Percentiles rank a stretch among this genome's conserved stretches.
Evolutionary conservation across 1,140 invertebrate species (phyloP).

Genomic region (Hycleus cichorii): DNA sequence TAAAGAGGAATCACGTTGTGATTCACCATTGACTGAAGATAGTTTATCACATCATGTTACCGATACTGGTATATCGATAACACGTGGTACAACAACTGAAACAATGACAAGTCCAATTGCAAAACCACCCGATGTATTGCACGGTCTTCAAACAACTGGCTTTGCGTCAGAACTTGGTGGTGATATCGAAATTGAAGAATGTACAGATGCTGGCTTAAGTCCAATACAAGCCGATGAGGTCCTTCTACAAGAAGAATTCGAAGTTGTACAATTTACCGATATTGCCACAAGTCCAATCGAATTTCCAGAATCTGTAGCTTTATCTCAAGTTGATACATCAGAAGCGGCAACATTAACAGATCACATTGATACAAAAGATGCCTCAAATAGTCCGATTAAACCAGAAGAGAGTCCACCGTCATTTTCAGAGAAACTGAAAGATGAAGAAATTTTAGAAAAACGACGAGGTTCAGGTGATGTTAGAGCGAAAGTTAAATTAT

Average conservation of each 20-base stretch:
- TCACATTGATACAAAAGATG: conserved; percentile 43
- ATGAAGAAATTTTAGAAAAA: conserved; percentile 35
- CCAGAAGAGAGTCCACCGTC: conserved; percentile 32
- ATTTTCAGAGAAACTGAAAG: conserved; percentile 26
- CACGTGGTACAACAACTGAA: conserved; percentile 43
- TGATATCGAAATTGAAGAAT: conserved; percentile 44
- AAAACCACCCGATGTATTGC: conserved; percentile 34
- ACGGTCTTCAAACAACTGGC: conserved; percentile 38
- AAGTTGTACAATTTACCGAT: conserved; percentile 41
- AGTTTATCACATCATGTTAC: conserved; percentile 46
- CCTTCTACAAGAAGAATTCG: conserved; percentile 32
- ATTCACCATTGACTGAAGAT: conserved; percentile 44
- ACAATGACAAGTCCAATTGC: conserved; percentile 42
- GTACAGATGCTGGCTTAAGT: conserved; percentile 49
- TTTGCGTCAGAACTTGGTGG: conserved; percentile 45
- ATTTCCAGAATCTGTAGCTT: conserved; percentile 37
- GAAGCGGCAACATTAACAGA: conserved; percentile 46
- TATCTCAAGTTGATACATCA: conserved; percentile 43
- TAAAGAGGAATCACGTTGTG: conserved; percentile 32
- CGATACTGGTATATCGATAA: conserved; percentile 48
- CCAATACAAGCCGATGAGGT: conserved; percentile 47
- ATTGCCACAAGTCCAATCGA: conserved; percentile 45
- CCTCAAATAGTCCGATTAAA: conserved; percentile 43
- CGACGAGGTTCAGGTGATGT: conserved; percentile 43
- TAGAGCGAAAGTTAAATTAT: conserved; percentile 41